Percentiles rank a stretch among this genome's conserved stretches.
These are phyloP conservation scores for Stenodera caucasica DNA, from an alignment of 2,888 invertebrate genomes.

Conservation along the genomic window DNA sequence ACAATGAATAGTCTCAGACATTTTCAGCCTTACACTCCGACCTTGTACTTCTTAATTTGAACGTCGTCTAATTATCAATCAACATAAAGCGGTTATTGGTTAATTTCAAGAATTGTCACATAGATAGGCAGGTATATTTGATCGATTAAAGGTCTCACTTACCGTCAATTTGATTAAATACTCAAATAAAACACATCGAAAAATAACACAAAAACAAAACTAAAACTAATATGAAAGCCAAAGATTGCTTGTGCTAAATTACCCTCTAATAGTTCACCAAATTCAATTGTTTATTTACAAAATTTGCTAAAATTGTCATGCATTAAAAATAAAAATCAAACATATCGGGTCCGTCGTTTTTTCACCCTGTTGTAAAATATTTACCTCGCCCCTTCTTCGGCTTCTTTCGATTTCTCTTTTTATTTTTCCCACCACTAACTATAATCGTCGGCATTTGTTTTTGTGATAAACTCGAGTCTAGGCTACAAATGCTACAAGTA, in stretches of 20 bases:
- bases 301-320: constrained; percentile 32
- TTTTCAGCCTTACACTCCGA: no score
- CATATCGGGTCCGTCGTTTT: constrained; percentile 53
- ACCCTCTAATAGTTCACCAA: constrained; percentile 2
- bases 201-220: constrained; percentile 27
- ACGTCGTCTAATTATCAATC: no score
- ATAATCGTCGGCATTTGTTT: constrained; percentile 17
- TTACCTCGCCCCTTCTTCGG: constrained; percentile 18
- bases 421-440: constrained; percentile 13
- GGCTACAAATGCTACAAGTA: constrained; percentile 16
- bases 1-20: no score
- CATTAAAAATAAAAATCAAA: constrained; percentile 43
- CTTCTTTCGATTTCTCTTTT: constrained; percentile 16
- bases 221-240: constrained; percentile 39
- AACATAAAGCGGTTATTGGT: constrained; percentile 12
- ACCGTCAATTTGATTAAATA: constrained; percentile 31
- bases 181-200: constrained; percentile 32
- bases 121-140: constrained; percentile 41
- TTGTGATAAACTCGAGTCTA: constrained; percentile 20
- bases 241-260: constrained; percentile 46
- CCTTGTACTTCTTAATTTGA: no score
- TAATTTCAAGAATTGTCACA: constrained; percentile 32
- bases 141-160: constrained; percentile 29
- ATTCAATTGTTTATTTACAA: constrained; percentile 11
- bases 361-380: constrained; percentile 2